phyloP scores from a whole-genome alignment of 2,797 vertebrate genomes.

The Gallinago nigripennis region DNA sequence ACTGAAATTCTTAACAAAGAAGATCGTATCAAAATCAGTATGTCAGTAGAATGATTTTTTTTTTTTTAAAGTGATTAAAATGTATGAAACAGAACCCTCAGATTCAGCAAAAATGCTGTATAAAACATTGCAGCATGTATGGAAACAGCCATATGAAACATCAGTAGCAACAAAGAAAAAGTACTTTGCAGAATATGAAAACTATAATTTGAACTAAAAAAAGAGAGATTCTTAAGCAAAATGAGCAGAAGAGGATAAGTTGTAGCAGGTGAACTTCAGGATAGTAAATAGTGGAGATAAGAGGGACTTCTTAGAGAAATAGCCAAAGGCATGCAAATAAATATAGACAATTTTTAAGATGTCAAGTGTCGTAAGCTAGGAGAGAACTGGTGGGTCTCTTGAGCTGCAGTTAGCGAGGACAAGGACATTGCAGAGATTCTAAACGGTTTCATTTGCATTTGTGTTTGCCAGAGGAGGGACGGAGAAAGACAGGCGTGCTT shows the following conservation, averaged over 20 bases:
- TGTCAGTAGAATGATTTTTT: not conserved
- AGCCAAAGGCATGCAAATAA: not conserved
- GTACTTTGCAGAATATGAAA: not conserved
- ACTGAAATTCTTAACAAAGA: not conserved
- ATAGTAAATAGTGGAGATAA: not conserved
- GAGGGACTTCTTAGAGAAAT: not conserved
- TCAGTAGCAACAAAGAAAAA: not conserved
- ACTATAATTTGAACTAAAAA: not conserved
- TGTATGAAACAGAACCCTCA: not conserved
- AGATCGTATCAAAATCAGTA: not conserved
- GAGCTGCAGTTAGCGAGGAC: not conserved
- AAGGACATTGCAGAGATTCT: not conserved
- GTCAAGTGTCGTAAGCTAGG: not conserved
- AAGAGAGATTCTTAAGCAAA: not conserved
- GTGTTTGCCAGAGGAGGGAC: not conserved
- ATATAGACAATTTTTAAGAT: not conserved
- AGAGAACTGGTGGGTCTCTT: not conserved
- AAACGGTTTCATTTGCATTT: not conserved
- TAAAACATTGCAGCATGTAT: not conserved
- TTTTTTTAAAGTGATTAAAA: not conserved
- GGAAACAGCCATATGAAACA: not conserved
- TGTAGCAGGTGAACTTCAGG: not conserved
- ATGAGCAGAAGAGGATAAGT: not conserved
- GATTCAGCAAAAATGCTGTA: not conserved
- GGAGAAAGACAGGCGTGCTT: not conserved